Conservation (phyloP, 2,113 vertebrate species). For the Pteropus alecto region DNA sequence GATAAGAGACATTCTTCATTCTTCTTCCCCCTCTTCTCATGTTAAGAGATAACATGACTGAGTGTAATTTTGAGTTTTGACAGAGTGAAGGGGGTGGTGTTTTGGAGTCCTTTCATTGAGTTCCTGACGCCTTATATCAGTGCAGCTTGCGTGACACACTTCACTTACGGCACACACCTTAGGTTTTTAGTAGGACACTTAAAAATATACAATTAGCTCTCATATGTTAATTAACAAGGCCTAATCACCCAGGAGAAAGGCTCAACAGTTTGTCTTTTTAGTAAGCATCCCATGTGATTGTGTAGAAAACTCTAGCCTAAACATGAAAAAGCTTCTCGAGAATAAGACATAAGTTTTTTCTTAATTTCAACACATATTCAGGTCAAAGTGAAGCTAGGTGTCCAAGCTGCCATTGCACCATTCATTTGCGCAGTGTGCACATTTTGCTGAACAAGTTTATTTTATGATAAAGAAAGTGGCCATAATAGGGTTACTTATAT, state of each 20-base stretch:
- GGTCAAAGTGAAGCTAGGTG: slow-evolving; percentile 7
- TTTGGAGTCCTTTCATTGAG: not conserved
- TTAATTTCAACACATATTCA: not conserved
- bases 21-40: not conserved
- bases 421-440: not conserved
- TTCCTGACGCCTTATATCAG: not conserved
- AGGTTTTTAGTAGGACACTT: not conserved
- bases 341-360: not conserved
- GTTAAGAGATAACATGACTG: not conserved
- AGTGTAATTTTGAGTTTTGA: not conserved
- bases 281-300: not conserved
- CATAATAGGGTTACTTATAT: not conserved
- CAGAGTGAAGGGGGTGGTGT: not conserved
- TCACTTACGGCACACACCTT: not conserved
- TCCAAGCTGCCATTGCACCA: slow-evolving; percentile 2
- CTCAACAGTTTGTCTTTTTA: not conserved
- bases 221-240: not conserved
- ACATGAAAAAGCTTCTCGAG: not conserved
- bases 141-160: not conserved
- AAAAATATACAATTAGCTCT: not conserved
- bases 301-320: not conserved
- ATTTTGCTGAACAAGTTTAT: not conserved
- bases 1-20: not conserved
- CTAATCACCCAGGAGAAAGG: not conserved
- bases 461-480: not conserved